These are phyloP conservation scores for Morpho achilles DNA, from an alignment of 2,888 invertebrate species.

Conservation along the genomic window DNA sequence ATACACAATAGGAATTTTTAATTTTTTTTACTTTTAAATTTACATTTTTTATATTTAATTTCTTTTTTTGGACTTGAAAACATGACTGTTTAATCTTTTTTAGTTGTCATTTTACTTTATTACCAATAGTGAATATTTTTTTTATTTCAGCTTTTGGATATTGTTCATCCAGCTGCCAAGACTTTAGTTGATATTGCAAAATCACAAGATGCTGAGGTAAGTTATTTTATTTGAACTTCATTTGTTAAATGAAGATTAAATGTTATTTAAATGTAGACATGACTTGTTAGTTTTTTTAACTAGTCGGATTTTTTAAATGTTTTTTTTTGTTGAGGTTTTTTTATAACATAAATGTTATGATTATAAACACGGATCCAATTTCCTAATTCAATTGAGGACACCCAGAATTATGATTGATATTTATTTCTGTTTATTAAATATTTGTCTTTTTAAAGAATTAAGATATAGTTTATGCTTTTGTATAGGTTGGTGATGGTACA, in stretches of 20 bases:
- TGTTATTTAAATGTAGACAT: too few relatives aligned
- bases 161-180: conserved; percentile 98
- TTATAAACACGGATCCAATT: conserved; percentile 68
- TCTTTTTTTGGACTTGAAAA: too few relatives aligned
- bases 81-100: too few relatives aligned
- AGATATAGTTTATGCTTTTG: conserved; percentile 20
- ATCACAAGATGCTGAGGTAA: conserved; percentile 98
- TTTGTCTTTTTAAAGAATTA: not conserved
- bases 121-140: not conserved
- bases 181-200: conserved; percentile 99
- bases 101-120: too few relatives aligned
- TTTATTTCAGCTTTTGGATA: conserved; percentile 85
- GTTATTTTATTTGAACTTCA: conserved; percentile 5
- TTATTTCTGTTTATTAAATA: not conserved
- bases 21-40: too few relatives aligned
- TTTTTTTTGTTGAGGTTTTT: too few relatives aligned
- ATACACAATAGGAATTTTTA: too few relatives aligned
- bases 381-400: conserved; percentile 45
- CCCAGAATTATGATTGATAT: conserved; percentile 29
- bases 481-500: conserved; percentile 97
- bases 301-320: too few relatives aligned
- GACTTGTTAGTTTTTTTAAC: too few relatives aligned
- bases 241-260: too few relatives aligned
- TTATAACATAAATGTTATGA: conserved; percentile 32
- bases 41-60: too few relatives aligned